These are phyloP conservation scores for Sebastes jordani DNA, from an alignment of 2,797 vertebrate genomes.

Conservation along the genomic window DNA sequence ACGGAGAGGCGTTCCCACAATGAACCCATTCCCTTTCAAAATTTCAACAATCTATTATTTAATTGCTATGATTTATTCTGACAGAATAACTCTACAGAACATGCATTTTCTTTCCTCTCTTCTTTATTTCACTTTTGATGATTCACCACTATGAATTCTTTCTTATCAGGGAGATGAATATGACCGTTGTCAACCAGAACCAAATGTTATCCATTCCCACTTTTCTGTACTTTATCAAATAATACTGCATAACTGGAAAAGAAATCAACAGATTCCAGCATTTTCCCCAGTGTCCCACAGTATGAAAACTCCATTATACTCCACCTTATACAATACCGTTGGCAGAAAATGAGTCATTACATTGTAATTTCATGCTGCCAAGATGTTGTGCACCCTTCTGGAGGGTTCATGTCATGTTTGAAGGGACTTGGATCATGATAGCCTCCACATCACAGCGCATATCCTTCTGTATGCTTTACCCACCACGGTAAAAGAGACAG, in stretches of 20 bases:
- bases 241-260: conserved; percentile 24
- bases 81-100: conserved; percentile 63
- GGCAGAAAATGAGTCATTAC: conserved; percentile 61
- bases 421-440: conserved; percentile 35
- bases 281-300: conserved; percentile 1
- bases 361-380: conserved; percentile 60
- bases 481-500: conserved; percentile 52
- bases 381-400: conserved; percentile 37
- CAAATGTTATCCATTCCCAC: conserved; percentile 18
- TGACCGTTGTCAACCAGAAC: conserved; percentile 41
- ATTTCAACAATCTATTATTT: conserved; percentile 78
- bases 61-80: conserved; percentile 78
- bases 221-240: conserved; percentile 31
- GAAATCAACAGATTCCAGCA: conserved; percentile 22
- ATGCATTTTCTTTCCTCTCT: conserved; percentile 30
- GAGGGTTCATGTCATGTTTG: conserved; percentile 43
- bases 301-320: conserved; percentile 35
- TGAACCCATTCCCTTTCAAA: conserved; percentile 72
- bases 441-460: conserved; percentile 18
- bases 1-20: conserved; percentile 55
- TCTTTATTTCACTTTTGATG: conserved; percentile 59
- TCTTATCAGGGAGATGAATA: conserved; percentile 50
- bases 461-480: conserved; percentile 36
- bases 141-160: conserved; percentile 54
- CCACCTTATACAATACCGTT: conserved; percentile 25